phyloP scores from a whole-genome alignment of 2,797 vertebrate genomes.

The Gymnothorax reevesii region DNA sequence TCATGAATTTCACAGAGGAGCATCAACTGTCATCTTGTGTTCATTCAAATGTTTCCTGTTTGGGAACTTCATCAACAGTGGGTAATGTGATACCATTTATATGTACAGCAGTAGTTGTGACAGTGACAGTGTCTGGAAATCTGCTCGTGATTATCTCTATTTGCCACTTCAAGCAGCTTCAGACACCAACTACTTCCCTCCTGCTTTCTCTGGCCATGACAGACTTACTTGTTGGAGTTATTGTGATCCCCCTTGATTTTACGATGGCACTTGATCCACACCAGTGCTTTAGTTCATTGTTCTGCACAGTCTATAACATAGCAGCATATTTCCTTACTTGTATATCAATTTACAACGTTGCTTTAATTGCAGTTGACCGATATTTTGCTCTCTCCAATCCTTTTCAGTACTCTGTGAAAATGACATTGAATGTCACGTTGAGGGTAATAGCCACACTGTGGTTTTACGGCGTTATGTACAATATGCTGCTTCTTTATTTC shows the following conservation, averaged over 20 bases:
- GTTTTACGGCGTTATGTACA: background rate
- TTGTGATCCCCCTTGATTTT: background rate
- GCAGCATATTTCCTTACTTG: background rate
- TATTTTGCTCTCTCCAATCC: conserved; percentile 33
- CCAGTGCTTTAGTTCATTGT: background rate
- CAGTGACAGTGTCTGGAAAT: too few relatives aligned
- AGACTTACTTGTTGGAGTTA: background rate
- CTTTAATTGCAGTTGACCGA: conserved; percentile 30
- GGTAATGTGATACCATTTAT: too few relatives aligned
- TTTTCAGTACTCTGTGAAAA: conserved; percentile 27
- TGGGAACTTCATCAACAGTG: too few relatives aligned
- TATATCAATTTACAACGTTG: conserved; percentile 28
- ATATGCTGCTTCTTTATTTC: background rate
- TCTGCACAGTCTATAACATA: background rate
- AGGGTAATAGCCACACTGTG: background rate
- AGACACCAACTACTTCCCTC: too few relatives aligned
- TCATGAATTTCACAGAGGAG: too few relatives aligned
- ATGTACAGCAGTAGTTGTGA: too few relatives aligned
- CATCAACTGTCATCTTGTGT: too few relatives aligned
- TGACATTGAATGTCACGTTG: conserved; percentile 13
- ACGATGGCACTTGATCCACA: background rate
- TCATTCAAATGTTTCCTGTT: too few relatives aligned
- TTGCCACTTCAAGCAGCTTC: too few relatives aligned
- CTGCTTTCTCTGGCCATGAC: too few relatives aligned
- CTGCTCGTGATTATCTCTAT: too few relatives aligned